Conservation (phyloP, 2,797 vertebrate genomes). For the Alca torda region DNA sequence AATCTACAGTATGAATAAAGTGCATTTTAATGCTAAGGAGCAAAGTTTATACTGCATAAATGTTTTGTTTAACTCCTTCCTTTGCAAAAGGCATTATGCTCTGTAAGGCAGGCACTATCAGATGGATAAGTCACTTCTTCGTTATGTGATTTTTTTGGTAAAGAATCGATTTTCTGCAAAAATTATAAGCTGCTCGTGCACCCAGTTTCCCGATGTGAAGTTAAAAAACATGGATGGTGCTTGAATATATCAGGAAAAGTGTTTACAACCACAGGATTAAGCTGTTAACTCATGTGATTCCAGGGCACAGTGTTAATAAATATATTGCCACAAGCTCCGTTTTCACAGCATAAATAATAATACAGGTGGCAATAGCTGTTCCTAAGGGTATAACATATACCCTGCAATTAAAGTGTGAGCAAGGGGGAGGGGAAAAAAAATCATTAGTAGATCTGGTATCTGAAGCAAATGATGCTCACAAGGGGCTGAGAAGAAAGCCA, state of each 20-base stretch:
- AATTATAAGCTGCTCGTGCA: constrained; percentile 19
- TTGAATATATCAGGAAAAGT: constrained; percentile 61
- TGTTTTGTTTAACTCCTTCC: constrained; percentile 78
- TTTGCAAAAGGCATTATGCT: constrained; percentile 55
- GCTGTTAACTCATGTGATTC: constrained; percentile 73
- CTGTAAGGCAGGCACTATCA: not conserved
- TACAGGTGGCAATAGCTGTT: constrained; percentile 77
- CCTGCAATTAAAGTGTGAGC: constrained; percentile 79
- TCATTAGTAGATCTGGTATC: constrained; percentile 70
- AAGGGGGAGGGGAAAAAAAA: constrained; percentile 71
- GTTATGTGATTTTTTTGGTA: not conserved
- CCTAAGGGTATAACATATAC: constrained; percentile 76
- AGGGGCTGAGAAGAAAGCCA: constrained; percentile 74
- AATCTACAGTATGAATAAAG: constrained; percentile 80
- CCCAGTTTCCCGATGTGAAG: constrained; percentile 36
- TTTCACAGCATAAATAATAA: constrained; percentile 79
- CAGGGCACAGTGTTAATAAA: constrained; percentile 75
- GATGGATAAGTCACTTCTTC: constrained; percentile 41
- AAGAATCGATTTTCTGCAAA: constrained; percentile 21
- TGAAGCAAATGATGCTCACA: constrained; percentile 72
- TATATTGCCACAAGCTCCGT: constrained; percentile 75
- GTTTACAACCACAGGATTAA: constrained; percentile 72
- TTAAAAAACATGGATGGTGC: constrained; percentile 51
- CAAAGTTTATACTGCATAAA: constrained; percentile 78
- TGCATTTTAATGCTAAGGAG: constrained; percentile 80